phyloP scores from a whole-genome alignment of 2,113 vertebrate species.

The Pelusios castaneus region DNA sequence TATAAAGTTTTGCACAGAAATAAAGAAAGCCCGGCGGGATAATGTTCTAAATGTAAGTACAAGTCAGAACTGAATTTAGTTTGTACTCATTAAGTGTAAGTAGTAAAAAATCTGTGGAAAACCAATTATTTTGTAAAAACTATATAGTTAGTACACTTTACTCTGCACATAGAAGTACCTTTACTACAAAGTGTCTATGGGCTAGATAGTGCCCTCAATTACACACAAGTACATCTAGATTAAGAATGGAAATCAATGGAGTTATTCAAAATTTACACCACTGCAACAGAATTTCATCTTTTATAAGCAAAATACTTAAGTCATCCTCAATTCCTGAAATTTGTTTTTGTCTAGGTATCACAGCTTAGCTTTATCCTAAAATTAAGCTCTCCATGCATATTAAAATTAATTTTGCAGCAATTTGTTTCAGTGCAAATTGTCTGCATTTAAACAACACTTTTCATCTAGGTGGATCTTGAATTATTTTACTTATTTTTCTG shows the following conservation, averaged over 20 bases:
- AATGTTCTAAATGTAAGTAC: not conserved
- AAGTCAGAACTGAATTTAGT: not conserved
- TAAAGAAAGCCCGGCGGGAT: not conserved
- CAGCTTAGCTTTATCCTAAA: not conserved
- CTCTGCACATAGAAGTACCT: not conserved
- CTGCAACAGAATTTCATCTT: not conserved
- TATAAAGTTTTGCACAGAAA: not conserved
- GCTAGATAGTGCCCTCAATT: not conserved
- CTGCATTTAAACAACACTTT: not conserved
- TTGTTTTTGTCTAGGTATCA: not conserved
- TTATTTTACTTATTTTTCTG: not conserved
- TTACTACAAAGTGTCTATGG: not conserved
- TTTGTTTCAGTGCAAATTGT: not conserved
- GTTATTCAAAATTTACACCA: not conserved
- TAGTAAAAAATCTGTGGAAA: not conserved
- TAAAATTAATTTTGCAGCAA: not conserved
- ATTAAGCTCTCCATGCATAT: not conserved
- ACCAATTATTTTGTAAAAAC: not conserved
- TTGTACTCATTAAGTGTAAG: not conserved
- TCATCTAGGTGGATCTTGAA: not conserved
- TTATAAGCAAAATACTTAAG: not conserved
- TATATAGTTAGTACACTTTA: not conserved
- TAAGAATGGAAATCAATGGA: not conserved
- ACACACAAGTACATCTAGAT: not conserved
- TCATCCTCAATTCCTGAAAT: not conserved